These are phyloP conservation scores for Coendou prehensilis DNA, from an alignment of 2,797 vertebrate genomes.

Conservation along the genomic window DNA sequence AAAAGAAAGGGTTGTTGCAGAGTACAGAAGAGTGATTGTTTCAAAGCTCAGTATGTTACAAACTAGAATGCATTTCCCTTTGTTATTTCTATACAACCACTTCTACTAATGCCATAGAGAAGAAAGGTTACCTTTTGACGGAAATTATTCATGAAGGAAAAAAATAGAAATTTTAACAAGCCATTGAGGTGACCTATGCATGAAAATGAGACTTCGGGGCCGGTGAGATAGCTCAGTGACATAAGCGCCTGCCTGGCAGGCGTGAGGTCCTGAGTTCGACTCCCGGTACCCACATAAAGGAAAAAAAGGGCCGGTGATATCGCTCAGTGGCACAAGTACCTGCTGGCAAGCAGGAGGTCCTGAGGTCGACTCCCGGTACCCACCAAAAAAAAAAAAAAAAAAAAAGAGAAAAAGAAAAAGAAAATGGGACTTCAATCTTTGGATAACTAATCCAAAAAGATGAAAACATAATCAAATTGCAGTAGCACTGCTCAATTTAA, in stretches of 20 bases:
- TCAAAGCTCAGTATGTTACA: constrained; percentile 39
- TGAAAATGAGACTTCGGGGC: constrained; percentile 51
- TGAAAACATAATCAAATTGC: constrained; percentile 72
- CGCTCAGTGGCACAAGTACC: no score
- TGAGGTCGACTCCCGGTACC: no score
- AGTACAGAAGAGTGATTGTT: constrained; percentile 32
- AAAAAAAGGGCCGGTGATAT: no score
- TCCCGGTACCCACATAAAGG: no score
- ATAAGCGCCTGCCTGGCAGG: no score
- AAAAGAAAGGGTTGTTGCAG: constrained; percentile 40
- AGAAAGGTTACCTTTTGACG: constrained; percentile 74
- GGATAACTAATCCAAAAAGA: constrained; percentile 65
- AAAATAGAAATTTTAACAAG: constrained; percentile 65
- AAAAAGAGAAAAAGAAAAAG: no score
- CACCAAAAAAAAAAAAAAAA: no score
- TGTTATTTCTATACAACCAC: constrained; percentile 63
- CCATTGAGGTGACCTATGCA: constrained; percentile 57
- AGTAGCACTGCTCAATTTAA: constrained; percentile 58
- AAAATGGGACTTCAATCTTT: constrained; percentile 45
- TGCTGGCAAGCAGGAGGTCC: no score
- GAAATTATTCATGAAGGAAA: constrained; percentile 68
- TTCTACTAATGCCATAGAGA: constrained; percentile 53
- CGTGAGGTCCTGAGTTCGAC: no score
- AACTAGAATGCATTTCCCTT: constrained; percentile 65
- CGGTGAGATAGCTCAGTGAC: no score